A percentile compares a stretch with the other conserved stretches of the same genome.
Evolutionary conservation across 2,797 vertebrate species (phyloP).

Genomic region (Myotis planiceps): DNA sequence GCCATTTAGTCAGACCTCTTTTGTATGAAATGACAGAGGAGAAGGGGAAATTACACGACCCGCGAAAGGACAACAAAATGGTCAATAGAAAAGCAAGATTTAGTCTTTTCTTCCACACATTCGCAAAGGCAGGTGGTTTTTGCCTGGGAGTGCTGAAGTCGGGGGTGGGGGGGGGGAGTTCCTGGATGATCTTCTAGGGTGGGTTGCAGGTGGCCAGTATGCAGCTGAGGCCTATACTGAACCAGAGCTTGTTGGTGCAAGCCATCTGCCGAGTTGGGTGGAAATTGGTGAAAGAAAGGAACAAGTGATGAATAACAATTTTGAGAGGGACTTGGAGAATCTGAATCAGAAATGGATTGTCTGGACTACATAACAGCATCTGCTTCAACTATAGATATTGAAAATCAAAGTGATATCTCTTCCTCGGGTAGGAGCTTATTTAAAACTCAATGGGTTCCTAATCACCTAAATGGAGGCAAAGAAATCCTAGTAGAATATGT

Average conservation of each 20-base stretch:
- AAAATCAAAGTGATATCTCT: constrained; percentile 53
- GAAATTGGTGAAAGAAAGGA: neutral
- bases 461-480: neutral
- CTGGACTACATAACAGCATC: neutral
- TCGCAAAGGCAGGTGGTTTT: rapidly evolving
- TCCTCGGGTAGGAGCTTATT: constrained; percentile 63
- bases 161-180: rapidly evolving
- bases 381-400: neutral
- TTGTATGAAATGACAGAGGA: neutral
- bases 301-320: neutral
- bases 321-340: neutral
- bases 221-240: neutral
- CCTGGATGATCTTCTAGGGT: neutral
- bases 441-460: neutral
- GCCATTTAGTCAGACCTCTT: neutral
- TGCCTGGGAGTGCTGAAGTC: neutral
- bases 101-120: neutral
- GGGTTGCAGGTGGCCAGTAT: too few relatives aligned
- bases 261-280: neutral
- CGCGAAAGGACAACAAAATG: neutral
- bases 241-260: neutral
- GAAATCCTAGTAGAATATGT: neutral
- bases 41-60: neutral
- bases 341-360: neutral
- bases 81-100: neutral